Evolutionary conservation across 2,888 invertebrate genomes (phyloP), one percentile per base, ranked within the genome.

Genomic region (Lampropteryx suffumata): DNA sequence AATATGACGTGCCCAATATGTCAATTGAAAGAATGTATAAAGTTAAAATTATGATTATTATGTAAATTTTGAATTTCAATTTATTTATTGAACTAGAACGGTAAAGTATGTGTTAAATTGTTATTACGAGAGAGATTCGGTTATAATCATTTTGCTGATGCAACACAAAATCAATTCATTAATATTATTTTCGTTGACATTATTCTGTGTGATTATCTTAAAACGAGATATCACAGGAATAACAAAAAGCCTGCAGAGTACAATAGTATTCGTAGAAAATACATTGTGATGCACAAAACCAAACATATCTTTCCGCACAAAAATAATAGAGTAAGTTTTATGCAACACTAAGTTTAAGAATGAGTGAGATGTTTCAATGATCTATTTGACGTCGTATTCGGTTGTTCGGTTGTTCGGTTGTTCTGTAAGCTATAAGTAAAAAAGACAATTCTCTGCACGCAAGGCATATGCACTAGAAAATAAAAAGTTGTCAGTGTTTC

Each of bases 11-110:
- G 81, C 89, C 89, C 87, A 82, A 85, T 70, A 84, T 83, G 89
- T 89, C 89, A 89, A 89, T 89, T 88, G 84, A 83, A 79, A 72
- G 82, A 82, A 67, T 87, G 86, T 86, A 85, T 79, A 86, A 79
- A 85, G 76, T 79, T 60, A 77, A 79, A 76, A 68, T 68, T 79
- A 81, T 72, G 30, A 67, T 69, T 62, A 65, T 65, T 61, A 62
- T 65, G 60, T 61, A n/a, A n/a, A n/a, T n/a, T n/a, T n/a, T n/a
- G n/a, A n/a, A n/a, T n/a, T n/a, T n/a, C n/a, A n/a, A n/a, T n/a
- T n/a, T n/a, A n/a, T n/a, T n/a, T n/a, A n/a, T n/a, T n/a, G n/a
- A n/a, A n/a, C n/a, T n/a, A n/a, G n/a, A n/a, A n/a, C n/a, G n/a
- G n/a, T n/a, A 58, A 57, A 53, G 49, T 51, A 54, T 57, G 42